Evolutionary conservation across 2,888 invertebrate species (phyloP), one percentile per base, ranked within the genome.

Genomic region (Rotaria socialis): DNA sequence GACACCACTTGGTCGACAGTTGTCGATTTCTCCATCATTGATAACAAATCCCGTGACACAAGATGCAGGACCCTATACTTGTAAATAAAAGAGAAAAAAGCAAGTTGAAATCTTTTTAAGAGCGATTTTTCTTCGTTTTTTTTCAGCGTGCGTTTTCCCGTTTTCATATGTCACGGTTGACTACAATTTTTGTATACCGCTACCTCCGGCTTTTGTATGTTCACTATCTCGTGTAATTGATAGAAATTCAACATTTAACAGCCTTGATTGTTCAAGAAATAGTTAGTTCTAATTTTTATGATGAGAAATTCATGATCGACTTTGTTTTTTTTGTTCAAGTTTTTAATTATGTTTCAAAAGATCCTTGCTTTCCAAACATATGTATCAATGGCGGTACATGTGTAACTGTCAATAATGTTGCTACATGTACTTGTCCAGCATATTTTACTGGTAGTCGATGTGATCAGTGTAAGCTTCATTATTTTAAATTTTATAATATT

Each of bases 301-400:
- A 4, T 52, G 14, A 52, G 16, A 16, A 16, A 3, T 67, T 27
- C 16, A 22, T 27, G 19, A n/a, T 22, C 27, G 5, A 27, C 19
- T 67, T 14, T 14, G 11, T 2, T 27, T 67, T 67, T 14, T 67
- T 27, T 75, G 22, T 75, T 1, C 35, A 22, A 80, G 80, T 80
- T 47, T 80, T 47, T 58, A 74, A 19, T 74, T 85, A 74, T 41
- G 43, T 74, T 41, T 0, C 27, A 11, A 47, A n/a, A 55, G 60
- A 85, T 74, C 35, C 58, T 41, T 86, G 86, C 60, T 86, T 80
- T 47, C 85, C 86, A 27, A 85, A 85, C 47, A 85, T 85, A 5
- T 86, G 86, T 55, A 56, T 75, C 24, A 86, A 86, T 52, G 85
- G 86, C n/a, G 86, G 80, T 41, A 86, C 56, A 19, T 86, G 86